Conservation (phyloP, 2,797 vertebrate genomes). For the Falco biarmicus region DNA sequence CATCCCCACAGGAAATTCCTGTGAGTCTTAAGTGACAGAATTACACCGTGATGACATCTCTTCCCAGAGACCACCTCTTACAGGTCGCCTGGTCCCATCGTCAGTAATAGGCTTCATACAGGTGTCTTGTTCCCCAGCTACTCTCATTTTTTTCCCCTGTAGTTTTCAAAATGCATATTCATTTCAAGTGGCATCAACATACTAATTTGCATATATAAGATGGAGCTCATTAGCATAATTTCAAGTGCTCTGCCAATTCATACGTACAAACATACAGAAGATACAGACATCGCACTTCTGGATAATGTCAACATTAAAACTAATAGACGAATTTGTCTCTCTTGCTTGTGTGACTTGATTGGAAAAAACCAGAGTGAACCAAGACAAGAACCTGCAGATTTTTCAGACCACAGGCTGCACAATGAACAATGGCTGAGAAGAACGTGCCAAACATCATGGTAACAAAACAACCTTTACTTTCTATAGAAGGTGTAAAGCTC, state of each 20-base stretch:
- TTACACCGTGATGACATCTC: not conserved
- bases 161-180: not conserved
- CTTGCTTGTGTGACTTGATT: not conserved
- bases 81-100: not conserved
- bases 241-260: not conserved
- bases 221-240: not conserved
- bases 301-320: not conserved
- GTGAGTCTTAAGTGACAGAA: not conserved
- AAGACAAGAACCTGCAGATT: not conserved
- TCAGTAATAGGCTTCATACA: not conserved
- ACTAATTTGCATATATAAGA: not conserved
- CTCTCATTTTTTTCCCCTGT: not conserved
- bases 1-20: not conserved
- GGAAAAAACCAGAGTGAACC: not conserved
- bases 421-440: not conserved
- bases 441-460: not conserved
- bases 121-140: not conserved
- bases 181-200: not conserved
- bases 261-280: not conserved
- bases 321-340: not conserved
- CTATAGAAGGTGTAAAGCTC: not conserved
- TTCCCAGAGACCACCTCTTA: not conserved
- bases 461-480: not conserved
- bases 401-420: not conserved
- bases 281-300: not conserved